Evolutionary conservation across 2,113 vertebrate species (phyloP).

Genomic region (Xiphophorus hellerii): DNA sequence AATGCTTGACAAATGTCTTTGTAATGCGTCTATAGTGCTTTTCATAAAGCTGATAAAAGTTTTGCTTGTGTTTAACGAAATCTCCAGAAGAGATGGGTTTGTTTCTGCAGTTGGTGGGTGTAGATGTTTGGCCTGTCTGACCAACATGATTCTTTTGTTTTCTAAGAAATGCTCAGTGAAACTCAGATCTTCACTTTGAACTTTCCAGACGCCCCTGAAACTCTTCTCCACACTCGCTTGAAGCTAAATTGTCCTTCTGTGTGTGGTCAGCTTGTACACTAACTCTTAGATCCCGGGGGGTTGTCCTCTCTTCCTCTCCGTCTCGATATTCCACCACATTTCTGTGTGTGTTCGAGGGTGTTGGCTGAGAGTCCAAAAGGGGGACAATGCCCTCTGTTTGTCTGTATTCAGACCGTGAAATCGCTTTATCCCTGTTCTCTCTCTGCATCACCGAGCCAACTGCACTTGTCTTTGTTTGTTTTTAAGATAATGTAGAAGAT

Average conservation of each 20-base stretch:
- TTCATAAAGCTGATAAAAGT: no score
- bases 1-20: no score
- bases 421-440: slow-evolving; percentile 74
- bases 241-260: not conserved
- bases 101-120: slow-evolving; percentile 69
- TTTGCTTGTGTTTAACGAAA: no score
- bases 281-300: slow-evolving; percentile 11
- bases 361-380: slow-evolving; percentile 43
- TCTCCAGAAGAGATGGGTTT: slow-evolving; percentile 56
- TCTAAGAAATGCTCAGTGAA: not conserved
- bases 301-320: slow-evolving; percentile 36
- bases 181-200: not conserved
- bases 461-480: slow-evolving; percentile 5
- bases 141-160: slow-evolving; percentile 41
- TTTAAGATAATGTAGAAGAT: not conserved
- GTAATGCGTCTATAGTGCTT: no score
- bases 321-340: slow-evolving; percentile 30
- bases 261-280: slow-evolving; percentile 32
- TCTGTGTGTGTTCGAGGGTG: slow-evolving; percentile 25
- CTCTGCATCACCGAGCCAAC: slow-evolving; percentile 72
- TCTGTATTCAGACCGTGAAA: slow-evolving; percentile 82
- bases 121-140: slow-evolving; percentile 65
- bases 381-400: slow-evolving; percentile 78
- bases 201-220: not conserved
- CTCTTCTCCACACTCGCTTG: not conserved